phyloP scores from a whole-genome alignment of 2,113 vertebrate species.

The Marmota monax region DNA sequence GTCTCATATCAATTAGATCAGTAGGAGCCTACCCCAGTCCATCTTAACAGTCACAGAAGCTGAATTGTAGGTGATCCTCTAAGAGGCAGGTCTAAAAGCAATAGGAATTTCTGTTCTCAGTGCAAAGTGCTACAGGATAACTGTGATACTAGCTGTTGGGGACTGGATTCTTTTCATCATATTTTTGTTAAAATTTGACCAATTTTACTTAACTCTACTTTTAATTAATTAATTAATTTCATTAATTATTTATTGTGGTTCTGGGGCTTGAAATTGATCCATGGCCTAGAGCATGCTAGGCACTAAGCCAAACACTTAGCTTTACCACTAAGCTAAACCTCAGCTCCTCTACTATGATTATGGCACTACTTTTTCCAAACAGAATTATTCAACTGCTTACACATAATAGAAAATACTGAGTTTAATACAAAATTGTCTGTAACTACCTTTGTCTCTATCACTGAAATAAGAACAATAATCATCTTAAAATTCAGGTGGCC shows the following conservation, averaged over 20 bases:
- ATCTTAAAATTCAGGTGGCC: background rate
- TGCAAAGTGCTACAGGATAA: background rate
- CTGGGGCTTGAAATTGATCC: too few species aligned
- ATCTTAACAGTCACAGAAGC: background rate
- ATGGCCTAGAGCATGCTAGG: too few species aligned
- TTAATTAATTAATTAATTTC: constrained; percentile 31
- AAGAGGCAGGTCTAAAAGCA: background rate
- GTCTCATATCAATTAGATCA: background rate
- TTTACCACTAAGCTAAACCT: too few species aligned
- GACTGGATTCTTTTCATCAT: background rate
- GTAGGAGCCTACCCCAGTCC: background rate
- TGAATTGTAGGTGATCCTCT: background rate
- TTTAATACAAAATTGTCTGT: constrained; percentile 11
- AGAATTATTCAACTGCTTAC: background rate
- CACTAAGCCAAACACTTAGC: too few species aligned
- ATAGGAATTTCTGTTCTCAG: background rate
- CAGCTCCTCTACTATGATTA: background rate
- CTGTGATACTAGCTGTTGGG: background rate
- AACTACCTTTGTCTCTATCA: background rate
- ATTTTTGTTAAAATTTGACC: background rate
- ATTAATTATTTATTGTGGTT: too few species aligned
- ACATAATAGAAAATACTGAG: background rate
- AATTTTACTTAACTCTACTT: constrained; percentile 47
- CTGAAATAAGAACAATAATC: background rate
- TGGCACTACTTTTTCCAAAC: background rate